phyloP scores from a whole-genome alignment of 2,888 invertebrate genomes.

The Theodoxus fluviatilis region DNA sequence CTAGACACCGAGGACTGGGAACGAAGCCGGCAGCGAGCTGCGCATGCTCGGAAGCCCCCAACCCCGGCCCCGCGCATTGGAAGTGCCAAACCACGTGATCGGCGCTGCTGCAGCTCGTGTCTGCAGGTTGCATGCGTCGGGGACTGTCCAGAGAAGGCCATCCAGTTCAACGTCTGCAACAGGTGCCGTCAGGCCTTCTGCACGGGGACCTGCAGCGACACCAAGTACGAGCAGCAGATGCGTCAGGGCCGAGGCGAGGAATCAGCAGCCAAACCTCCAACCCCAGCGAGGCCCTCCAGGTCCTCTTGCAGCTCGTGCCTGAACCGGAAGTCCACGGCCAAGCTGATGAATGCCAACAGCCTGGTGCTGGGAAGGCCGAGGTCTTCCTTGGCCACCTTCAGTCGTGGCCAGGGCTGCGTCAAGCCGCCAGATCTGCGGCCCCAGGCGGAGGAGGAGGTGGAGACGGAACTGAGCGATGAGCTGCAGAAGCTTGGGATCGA shows the following conservation, averaged over 20 bases:
- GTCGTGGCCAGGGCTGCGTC: constrained; percentile 41
- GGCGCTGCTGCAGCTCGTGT: constrained; percentile 49
- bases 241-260: constrained; percentile 41
- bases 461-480: constrained; percentile 38
- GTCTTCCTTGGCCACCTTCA: constrained; percentile 45
- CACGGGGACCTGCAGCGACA: constrained; percentile 46
- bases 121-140: constrained; percentile 56
- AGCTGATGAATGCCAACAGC: constrained; percentile 52
- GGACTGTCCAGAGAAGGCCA: constrained; percentile 53
- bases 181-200: constrained; percentile 44
- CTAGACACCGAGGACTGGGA: constrained; percentile 53
- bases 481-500: constrained; percentile 51
- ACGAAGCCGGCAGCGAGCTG: constrained; percentile 36
- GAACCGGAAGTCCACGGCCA: constrained; percentile 44
- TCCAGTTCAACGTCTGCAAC: constrained; percentile 40
- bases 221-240: constrained; percentile 50
- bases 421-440: constrained; percentile 46
- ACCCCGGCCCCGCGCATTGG: neutral
- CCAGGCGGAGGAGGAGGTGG: constrained; percentile 35
- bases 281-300: constrained; percentile 33
- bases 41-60: neutral
- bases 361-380: constrained; percentile 45
- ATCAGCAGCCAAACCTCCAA: neutral
- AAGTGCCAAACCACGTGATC: constrained; percentile 41
- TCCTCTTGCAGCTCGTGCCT: constrained; percentile 44